Percentiles rank a stretch among this genome's conserved stretches.
phyloP scores from a whole-genome alignment of 2,888 invertebrate genomes.

The Stenoptilia bipunctidactyla region DNA sequence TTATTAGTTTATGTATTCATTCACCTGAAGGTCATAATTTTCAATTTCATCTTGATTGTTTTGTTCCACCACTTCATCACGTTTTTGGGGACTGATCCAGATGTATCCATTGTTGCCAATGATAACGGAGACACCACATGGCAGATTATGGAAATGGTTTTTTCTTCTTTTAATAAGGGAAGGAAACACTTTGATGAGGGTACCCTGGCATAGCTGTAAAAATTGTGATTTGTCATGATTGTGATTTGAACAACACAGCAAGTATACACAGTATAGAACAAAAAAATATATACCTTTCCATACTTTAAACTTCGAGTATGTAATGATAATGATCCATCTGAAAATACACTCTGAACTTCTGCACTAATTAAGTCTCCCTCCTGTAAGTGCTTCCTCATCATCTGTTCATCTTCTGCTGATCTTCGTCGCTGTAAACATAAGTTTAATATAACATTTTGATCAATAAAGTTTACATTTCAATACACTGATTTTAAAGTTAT shows the following conservation, averaged over 20 bases:
- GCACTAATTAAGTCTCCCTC: conserved; percentile 98
- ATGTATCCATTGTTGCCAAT: conserved; percentile 97
- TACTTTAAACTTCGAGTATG: conserved; percentile 97
- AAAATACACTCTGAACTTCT: conserved; percentile 93
- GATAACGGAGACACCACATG: conserved; percentile 92
- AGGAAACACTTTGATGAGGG: conserved; percentile 90
- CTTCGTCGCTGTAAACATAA: conserved; percentile 89
- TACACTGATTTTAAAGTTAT: too few relatives aligned
- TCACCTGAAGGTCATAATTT: conserved; percentile 34
- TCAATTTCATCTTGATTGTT: conserved; percentile 47
- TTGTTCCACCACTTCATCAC: conserved; percentile 58
- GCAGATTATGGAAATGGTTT: conserved; percentile 94
- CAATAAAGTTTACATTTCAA: too few relatives aligned
- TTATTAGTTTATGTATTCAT: too few relatives aligned
- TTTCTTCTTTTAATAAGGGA: conserved; percentile 93
- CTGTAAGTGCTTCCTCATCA: conserved; percentile 94
- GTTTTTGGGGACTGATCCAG: conserved; percentile 85
- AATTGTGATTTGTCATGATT: too few relatives aligned
- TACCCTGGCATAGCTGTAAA: conserved; percentile 87
- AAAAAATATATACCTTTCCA: conserved; percentile 90
- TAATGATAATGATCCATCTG: conserved; percentile 91
- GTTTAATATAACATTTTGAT: too few relatives aligned
- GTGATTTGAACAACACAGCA: too few relatives aligned
- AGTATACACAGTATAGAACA: too few relatives aligned
- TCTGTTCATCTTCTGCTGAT: conserved; percentile 96